Base-by-base conservation (phyloP, 2,113 vertebrate genomes). In the Mastomys natalensis region DNA sequence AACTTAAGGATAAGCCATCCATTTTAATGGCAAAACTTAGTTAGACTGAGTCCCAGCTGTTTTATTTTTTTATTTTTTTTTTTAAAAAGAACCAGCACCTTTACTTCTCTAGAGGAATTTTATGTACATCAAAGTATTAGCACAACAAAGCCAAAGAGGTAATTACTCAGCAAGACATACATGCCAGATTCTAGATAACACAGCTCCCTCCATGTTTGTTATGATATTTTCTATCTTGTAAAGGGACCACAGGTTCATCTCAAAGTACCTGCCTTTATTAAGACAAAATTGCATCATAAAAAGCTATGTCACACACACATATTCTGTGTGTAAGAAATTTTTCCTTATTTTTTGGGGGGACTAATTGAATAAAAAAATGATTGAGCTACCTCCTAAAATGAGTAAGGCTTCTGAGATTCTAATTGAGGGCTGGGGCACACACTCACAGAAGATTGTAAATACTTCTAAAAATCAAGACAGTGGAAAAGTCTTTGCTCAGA, bases 191-290 rank as follows among this genome's bases (percentile, higher is more conserved):
- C 89, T 80, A 10, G 8, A 66, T 21, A 45, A 53, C 11, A 55
- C 24, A 85, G 64, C 22, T 88, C 64, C 34, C 40, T 92, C 87
- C 43, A 58, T 11, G 58, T 62, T 40, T 78, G 37, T 15, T 19
- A 64, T 9, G 40, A 89, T 45, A 72, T 31, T 34, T 43, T 82
- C 48, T 89, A 12, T 87, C 48, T 96, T 78, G 24, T 91, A 62
- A 48, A 91, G 53, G 26, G 21, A 94, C 31, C 51, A 66, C 51
- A 94, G 90, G 92, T 77, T 93, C n/a, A 93, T 74, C 72, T 88
- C 34, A 9, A 91, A 73, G 19, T 45, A 62, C 29, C 45, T 45
- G 29, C 62, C 48, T 82, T 95, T 86, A 84, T 48, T 62, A 77
- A 93, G 62, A 86, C 51, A 93, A 87, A 96, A 90, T 70, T 40